phyloP scores from a whole-genome alignment of 2,797 vertebrate species.

The Lates japonicus region DNA sequence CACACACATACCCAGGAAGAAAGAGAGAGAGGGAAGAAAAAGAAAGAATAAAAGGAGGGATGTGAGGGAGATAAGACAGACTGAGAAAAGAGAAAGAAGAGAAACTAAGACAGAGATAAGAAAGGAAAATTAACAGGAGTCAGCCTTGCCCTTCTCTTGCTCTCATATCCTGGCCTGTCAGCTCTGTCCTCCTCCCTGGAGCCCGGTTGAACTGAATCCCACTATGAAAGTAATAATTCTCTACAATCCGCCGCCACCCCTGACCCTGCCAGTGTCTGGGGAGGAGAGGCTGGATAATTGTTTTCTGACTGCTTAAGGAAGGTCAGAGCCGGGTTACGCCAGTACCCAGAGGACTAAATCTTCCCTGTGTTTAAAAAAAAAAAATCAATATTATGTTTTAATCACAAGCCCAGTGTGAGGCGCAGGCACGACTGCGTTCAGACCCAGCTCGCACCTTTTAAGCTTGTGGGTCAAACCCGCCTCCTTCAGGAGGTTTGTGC shows the following conservation, averaged over 20 bases:
- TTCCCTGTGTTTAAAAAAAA: slow-evolving; percentile 13
- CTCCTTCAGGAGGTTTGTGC: neutral
- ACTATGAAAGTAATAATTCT: slow-evolving; percentile 75
- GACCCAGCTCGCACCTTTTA: slow-evolving; percentile 2
- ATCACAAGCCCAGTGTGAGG: slow-evolving; percentile 42
- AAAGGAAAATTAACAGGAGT: slow-evolving; percentile 42
- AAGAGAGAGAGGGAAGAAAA: neutral
- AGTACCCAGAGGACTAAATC: slow-evolving; percentile 50
- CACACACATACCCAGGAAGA: slow-evolving; percentile 28
- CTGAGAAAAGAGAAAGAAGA: slow-evolving; percentile 26
- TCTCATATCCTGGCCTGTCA: slow-evolving; percentile 24
- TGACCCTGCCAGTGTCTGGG: slow-evolving; percentile 68
- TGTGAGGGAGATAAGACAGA: slow-evolving; percentile 28
- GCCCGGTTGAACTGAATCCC: slow-evolving; percentile 65
- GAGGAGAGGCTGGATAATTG: slow-evolving; percentile 67
- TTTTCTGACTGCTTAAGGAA: slow-evolving; percentile 73
- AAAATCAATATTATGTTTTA: slow-evolving; percentile 74
- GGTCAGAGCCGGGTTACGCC: slow-evolving; percentile 48
- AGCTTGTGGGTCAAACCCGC: slow-evolving; percentile 34
- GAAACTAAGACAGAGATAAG: slow-evolving; percentile 34
- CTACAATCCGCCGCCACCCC: slow-evolving; percentile 60
- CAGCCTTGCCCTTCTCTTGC: slow-evolving; percentile 16
- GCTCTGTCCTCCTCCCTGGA: slow-evolving; percentile 37
- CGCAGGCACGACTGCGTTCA: neutral
- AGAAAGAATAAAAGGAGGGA: slow-evolving; percentile 11